Conservation (phyloP, 2,113 vertebrate species). For the Nannospalax galili region DNA sequence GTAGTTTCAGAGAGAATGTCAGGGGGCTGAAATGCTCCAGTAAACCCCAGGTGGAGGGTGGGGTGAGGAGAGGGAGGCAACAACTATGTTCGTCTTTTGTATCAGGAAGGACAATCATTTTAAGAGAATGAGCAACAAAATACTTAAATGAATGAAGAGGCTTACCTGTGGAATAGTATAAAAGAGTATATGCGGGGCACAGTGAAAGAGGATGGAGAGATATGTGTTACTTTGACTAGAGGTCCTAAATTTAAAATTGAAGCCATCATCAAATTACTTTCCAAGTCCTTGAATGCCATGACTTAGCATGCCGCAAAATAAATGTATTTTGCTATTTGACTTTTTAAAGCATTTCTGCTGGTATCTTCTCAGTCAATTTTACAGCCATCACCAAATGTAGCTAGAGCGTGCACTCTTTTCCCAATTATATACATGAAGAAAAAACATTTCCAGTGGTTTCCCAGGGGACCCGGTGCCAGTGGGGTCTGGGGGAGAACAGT, state of each 20-base stretch:
- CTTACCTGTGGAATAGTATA: neutral
- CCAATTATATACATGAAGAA: neutral
- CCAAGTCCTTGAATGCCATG: neutral
- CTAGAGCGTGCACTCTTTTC: neutral
- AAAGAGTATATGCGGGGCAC: rapidly evolving
- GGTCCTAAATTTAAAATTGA: neutral
- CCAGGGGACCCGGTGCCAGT: neutral
- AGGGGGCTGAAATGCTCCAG: too few relatives aligned
- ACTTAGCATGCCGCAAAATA: neutral
- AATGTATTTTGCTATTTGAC: neutral
- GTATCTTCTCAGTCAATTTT: neutral
- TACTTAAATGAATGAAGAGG: neutral
- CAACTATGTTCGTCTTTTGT: neutral
- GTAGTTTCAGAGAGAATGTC: neutral
- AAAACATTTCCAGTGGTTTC: neutral
- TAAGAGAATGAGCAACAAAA: neutral
- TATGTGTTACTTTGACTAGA: neutral
- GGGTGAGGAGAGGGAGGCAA: neutral
- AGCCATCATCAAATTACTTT: neutral
- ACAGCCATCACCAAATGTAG: neutral
- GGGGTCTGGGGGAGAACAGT: neutral
- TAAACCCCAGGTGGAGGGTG: neutral
- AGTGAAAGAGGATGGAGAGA: rapidly evolving
- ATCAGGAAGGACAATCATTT: neutral
- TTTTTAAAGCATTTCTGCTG: neutral